Conservation (phyloP, 2,888 invertebrate species). For the Idaea dimidiata region DNA sequence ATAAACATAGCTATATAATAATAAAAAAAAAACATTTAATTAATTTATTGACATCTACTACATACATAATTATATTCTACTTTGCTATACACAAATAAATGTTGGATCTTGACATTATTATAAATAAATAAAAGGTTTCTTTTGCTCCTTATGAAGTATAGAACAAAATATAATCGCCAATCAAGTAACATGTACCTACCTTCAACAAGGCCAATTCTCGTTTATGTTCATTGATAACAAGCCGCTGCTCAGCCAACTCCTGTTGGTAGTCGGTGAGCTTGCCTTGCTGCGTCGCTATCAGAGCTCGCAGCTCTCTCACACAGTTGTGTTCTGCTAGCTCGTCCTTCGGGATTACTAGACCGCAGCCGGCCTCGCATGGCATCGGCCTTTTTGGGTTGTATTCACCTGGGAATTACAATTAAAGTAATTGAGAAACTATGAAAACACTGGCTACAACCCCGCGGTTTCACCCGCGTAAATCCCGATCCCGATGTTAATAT, state of each 20-base stretch:
- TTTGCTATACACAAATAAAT: no score
- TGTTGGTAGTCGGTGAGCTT: conserved; percentile 93
- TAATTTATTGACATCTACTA: no score
- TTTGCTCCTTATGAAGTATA: no score
- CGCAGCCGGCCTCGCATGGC: conserved; percentile 96
- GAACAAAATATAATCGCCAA: no score
- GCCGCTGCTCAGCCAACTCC: conserved; percentile 91
- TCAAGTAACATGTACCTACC: conserved; percentile 69
- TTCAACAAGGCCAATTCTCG: conserved; percentile 93
- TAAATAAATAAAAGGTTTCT: no score
- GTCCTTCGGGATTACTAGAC: conserved; percentile 96
- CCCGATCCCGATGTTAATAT: no score
- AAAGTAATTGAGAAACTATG: neutral
- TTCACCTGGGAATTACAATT: conserved; percentile 54
- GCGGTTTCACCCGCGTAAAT: no score
- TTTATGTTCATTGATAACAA: conserved; percentile 94
- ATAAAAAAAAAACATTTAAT: no score
- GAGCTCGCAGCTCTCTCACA: conserved; percentile 90
- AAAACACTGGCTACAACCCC: no score
- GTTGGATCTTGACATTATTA: no score
- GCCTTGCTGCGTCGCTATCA: conserved; percentile 92
- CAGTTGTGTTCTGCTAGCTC: conserved; percentile 97
- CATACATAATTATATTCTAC: no score
- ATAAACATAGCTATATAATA: neutral
- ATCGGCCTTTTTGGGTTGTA: conserved; percentile 95